A percentile compares a stretch with the other conserved stretches of the same genome.
These are phyloP conservation scores for rat (Rattus norvegicus) DNA, from an alignment of 2,113 vertebrate species.

Conservation along the genomic window DNA sequence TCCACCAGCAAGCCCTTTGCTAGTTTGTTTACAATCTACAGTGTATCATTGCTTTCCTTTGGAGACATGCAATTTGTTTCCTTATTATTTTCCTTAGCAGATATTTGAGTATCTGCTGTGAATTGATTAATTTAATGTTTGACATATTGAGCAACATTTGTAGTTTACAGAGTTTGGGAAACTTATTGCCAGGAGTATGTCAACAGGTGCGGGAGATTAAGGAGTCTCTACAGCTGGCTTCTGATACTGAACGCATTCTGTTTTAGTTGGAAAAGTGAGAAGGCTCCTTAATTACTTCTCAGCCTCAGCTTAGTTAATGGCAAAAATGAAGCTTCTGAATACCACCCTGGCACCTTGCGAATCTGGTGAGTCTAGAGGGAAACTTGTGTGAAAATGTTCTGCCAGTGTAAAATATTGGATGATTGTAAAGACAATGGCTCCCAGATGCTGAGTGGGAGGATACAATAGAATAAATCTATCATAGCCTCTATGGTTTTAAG, in stretches of 20 bases:
- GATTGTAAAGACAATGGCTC: not conserved
- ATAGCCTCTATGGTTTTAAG: not conserved
- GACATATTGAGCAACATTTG: not conserved
- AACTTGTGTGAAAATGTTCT: not conserved
- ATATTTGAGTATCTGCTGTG: not conserved
- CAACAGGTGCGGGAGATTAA: not conserved
- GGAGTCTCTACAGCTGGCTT: not conserved
- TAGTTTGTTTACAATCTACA: not conserved
- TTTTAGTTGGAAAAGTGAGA: not conserved
- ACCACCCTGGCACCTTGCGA: not conserved
- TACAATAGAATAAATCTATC: not conserved
- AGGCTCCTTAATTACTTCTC: not conserved
- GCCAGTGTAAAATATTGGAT: not conserved
- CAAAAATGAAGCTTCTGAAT: not conserved
- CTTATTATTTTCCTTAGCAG: conserved; percentile 4
- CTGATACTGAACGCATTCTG: not conserved
- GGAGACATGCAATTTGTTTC: not conserved
- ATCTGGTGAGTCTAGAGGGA: not conserved
- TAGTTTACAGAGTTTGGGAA: not conserved
- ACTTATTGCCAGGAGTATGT: not conserved
- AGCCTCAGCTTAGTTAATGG: not conserved
- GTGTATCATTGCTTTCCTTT: not conserved
- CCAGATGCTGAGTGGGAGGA: not conserved
- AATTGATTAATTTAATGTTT: not conserved
- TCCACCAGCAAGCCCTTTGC: not conserved